Evolutionary conservation across 2,888 invertebrate genomes (phyloP).

Genomic region (Phlogophora meticulosa): DNA sequence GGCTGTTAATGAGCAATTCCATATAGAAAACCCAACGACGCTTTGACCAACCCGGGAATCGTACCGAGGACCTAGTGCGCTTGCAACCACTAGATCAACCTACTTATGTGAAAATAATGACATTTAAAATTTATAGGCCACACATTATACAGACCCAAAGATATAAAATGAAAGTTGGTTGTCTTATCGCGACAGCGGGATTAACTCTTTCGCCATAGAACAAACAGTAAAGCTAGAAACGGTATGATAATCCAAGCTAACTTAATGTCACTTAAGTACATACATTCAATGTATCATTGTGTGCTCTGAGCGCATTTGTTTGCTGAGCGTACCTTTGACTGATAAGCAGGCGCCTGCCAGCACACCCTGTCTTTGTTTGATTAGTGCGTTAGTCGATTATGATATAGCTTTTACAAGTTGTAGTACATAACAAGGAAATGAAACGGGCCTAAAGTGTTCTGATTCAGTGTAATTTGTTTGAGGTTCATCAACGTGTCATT

Average conservation of each 20-base stretch:
- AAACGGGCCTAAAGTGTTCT: too few relatives aligned
- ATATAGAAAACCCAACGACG: too few relatives aligned
- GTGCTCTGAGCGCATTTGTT: slow-evolving; percentile 70
- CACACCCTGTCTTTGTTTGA: slow-evolving; percentile 57
- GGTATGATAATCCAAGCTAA: slow-evolving; percentile 62
- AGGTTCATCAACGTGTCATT: slow-evolving; percentile 3
- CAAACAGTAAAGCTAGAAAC: slow-evolving; percentile 67
- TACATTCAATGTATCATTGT: slow-evolving; percentile 63
- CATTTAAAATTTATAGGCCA: background rate
- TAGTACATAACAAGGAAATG: background rate
- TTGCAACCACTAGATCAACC: too few relatives aligned
- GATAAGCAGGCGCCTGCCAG: slow-evolving; percentile 80
- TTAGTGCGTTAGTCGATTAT: slow-evolving; percentile 43
- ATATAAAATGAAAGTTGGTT: slow-evolving; percentile 46
- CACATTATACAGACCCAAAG: slow-evolving; percentile 9
- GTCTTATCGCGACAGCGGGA: slow-evolving; percentile 51
- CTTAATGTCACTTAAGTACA: slow-evolving; percentile 57
- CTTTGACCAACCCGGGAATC: too few relatives aligned
- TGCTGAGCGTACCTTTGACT: slow-evolving; percentile 86
- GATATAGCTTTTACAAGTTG: slow-evolving; percentile 20
- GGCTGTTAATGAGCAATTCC: too few relatives aligned
- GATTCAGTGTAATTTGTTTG: background rate
- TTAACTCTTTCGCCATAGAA: slow-evolving; percentile 53
- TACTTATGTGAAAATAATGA: too few relatives aligned
- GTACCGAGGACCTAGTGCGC: too few relatives aligned